phyloP scores from a whole-genome alignment of 1,140 invertebrate genomes.

The Calliphora vicina region DNA sequence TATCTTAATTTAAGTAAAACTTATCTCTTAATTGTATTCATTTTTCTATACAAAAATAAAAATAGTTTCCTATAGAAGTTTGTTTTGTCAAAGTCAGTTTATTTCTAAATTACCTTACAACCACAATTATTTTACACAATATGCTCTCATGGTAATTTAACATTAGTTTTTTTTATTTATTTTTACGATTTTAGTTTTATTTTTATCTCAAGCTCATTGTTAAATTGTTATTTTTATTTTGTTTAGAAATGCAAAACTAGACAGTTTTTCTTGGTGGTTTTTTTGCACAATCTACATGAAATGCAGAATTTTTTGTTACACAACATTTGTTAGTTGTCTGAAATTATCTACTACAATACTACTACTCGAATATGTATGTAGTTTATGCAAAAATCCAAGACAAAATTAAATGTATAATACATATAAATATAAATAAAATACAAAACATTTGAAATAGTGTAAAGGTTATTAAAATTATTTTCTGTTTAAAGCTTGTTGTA shows the following conservation, averaged over 20 bases:
- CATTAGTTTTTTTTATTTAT: neutral
- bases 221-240: constrained; percentile 11
- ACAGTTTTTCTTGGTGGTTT: neutral
- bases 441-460: neutral
- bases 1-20: neutral
- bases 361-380: too few relatives aligned
- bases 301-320: neutral
- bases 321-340: neutral
- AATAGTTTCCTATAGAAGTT: neutral
- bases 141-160: neutral
- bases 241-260: neutral
- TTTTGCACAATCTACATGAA: neutral
- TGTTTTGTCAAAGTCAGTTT: neutral
- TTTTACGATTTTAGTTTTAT: neutral
- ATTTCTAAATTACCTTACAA: neutral
- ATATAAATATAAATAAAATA: neutral
- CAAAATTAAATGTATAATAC: neutral
- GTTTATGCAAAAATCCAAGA: neutral
- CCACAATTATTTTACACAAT: neutral
- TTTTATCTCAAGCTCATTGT: constrained; percentile 4
- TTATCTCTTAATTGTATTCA: neutral
- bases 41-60: neutral
- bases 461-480: constrained; percentile 2
- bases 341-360: neutral
- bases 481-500: neutral